Evolutionary conservation across 2,888 invertebrate genomes (phyloP).

Genomic region (Drosophila neoperkinsi): DNA sequence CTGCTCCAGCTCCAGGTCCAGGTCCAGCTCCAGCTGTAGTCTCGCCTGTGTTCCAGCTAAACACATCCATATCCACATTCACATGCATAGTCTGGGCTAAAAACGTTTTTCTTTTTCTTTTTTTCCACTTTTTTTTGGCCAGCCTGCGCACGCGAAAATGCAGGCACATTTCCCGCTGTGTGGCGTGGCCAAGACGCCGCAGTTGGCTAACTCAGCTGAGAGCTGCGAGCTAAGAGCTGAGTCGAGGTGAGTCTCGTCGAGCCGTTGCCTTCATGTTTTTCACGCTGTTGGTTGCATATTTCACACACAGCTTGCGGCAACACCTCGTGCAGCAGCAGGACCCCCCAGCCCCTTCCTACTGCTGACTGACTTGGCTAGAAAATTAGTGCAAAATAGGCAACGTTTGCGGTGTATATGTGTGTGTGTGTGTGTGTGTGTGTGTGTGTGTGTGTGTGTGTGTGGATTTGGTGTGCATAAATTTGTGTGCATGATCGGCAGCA

Average conservation of each 20-base stretch:
- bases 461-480: constrained; percentile 71
- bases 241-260: constrained; percentile 11
- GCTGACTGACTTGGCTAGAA: constrained; percentile 46
- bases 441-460: constrained; percentile 30
- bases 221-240: background rate
- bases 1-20: constrained; percentile 27
- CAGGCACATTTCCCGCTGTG: constrained; percentile 72
- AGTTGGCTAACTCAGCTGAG: constrained; percentile 2
- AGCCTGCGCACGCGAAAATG: constrained; percentile 66
- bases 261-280: constrained; percentile 74
- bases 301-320: constrained; percentile 81
- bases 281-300: constrained; percentile 80
- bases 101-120: constrained; percentile 12
- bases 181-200: constrained; percentile 43
- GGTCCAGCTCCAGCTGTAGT: constrained; percentile 39
- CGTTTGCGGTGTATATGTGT: background rate
- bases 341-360: constrained; percentile 1
- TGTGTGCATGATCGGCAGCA: constrained; percentile 81
- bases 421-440: constrained; percentile 14
- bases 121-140: constrained; percentile 23
- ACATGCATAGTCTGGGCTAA: constrained; percentile 11
- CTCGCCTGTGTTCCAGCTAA: constrained; percentile 22
- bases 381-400: constrained; percentile 75
- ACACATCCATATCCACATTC: constrained; percentile 15
- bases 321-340: constrained; percentile 63